Evolutionary conservation across 1,140 invertebrate genomes (phyloP).

Genomic region (Meloidogyne hapla): DNA sequence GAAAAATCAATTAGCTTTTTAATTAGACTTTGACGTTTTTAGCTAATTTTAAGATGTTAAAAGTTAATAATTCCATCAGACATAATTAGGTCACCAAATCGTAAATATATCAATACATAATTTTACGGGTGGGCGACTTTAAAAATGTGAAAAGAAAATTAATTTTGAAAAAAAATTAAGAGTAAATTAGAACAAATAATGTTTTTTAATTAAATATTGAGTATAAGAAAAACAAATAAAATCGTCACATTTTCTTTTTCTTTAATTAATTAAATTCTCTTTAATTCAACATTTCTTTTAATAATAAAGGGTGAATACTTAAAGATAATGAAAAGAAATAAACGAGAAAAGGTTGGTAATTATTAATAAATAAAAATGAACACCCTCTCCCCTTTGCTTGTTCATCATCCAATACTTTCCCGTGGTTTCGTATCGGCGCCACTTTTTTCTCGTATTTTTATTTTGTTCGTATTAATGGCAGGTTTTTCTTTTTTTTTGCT

Average conservation of each 20-base stretch:
- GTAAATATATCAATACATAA: background rate
- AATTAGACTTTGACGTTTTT: background rate
- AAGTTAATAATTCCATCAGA: background rate
- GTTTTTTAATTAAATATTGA: too few relatives aligned
- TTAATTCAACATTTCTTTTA: too few relatives aligned
- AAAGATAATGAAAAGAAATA: too few relatives aligned
- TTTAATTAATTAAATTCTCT: too few relatives aligned
- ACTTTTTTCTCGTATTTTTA: background rate
- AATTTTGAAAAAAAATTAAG: background rate
- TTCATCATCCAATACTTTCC: background rate
- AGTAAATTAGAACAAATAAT: too few relatives aligned
- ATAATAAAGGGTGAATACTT: too few relatives aligned
- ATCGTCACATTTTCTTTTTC: too few relatives aligned
- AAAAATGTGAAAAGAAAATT: background rate
- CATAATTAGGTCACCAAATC: background rate
- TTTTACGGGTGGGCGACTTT: too few relatives aligned
- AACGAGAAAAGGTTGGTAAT: background rate
- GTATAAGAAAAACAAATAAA: too few relatives aligned
- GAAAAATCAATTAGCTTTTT: background rate
- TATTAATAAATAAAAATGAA: background rate
- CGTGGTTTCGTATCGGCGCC: background rate
- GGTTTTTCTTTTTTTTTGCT: background rate
- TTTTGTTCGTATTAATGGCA: background rate
- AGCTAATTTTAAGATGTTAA: background rate
- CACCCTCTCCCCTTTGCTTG: background rate